Base-by-base conservation (phyloP, 2,888 invertebrate genomes). In the Eupithecia abbreviata region DNA sequence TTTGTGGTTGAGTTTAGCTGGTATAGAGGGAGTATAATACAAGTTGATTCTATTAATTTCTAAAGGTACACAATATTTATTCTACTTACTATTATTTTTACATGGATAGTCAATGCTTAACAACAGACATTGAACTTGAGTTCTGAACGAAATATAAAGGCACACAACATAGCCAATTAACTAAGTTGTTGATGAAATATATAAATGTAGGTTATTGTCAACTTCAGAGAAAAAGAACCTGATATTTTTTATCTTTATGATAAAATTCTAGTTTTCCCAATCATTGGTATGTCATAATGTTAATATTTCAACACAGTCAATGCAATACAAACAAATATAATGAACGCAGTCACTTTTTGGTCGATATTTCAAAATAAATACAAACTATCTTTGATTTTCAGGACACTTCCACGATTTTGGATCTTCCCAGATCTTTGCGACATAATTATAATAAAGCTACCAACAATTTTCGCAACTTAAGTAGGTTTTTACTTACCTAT, bases 321-420 rank as follows among this genome's bases (percentile, higher is more conserved):
- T 30, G 72, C 76, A 77, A 77, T 80, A 77, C 76, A 80, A 80
- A 75, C 77, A 58, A 73, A 76, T 75, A 79, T 67, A 74, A 78
- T 67, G 76, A 65, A 66, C 42, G 75, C 77, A 81, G 77, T 81
- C 78, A 82, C 77, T 80, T 81, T 80, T 80, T 80, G 78, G 80
- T 81, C 78, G 67, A 77, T 79, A 62, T 71, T 76, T 68, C 77
- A 77, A 81, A 76, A 55, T 80, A 75, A 78, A 77, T 77, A 78
- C 72, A 73, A 68, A 72, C 65, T 65, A 71, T 72, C 55, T 30
- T 62, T n/a, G 30, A 67, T 75, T 66, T 71, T 58, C 75, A 43
- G 62, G 62, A 74, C 71, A 71, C 55, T 76, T 72, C 76, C 70
- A 42, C 66, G 42, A 66, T 66, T 15, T 42, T 42, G n/a, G 42